A percentile compares a stretch with the other conserved stretches of the same genome.
Conservation (phyloP, 1,140 invertebrate genomes). For the Drosophila pachea region DNA sequence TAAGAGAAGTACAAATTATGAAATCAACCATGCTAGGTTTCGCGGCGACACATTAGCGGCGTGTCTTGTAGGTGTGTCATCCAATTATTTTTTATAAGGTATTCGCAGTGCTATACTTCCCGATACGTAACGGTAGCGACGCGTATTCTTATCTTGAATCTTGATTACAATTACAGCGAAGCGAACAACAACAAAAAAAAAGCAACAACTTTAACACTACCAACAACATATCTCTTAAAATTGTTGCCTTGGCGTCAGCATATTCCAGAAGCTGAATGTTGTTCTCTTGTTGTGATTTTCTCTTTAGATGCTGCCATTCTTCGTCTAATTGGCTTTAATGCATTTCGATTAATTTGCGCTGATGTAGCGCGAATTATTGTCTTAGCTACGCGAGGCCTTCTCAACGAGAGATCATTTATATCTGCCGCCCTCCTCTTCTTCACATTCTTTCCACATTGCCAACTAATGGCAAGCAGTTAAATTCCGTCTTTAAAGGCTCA, state of each 20-base stretch:
- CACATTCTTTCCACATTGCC: constrained; percentile 31
- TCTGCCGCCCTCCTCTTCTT: neutral
- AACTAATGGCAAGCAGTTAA: constrained; percentile 59
- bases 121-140: neutral
- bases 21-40: constrained; percentile 9
- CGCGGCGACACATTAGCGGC: neutral
- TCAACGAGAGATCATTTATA: constrained; percentile 3
- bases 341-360: constrained; percentile 67
- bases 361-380: constrained; percentile 60
- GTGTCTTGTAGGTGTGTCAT: constrained; percentile 23
- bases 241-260: constrained; percentile 20
- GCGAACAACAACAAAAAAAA: constrained; percentile 15
- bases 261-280: constrained; percentile 24
- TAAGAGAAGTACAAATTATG: constrained; percentile 23
- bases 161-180: constrained; percentile 49
- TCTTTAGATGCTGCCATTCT: constrained; percentile 5
- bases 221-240: neutral
- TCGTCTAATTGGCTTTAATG: constrained; percentile 69
- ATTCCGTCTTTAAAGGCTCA: constrained; percentile 60
- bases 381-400: constrained; percentile 26
- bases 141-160: constrained; percentile 24
- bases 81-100: neutral
- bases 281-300: constrained; percentile 10
- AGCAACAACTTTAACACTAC: constrained; percentile 7
- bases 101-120: neutral